phyloP scores from a whole-genome alignment of 37 sponge, comb jelly and placozoan genomes.

The Lycopodina hypogea region DNA sequence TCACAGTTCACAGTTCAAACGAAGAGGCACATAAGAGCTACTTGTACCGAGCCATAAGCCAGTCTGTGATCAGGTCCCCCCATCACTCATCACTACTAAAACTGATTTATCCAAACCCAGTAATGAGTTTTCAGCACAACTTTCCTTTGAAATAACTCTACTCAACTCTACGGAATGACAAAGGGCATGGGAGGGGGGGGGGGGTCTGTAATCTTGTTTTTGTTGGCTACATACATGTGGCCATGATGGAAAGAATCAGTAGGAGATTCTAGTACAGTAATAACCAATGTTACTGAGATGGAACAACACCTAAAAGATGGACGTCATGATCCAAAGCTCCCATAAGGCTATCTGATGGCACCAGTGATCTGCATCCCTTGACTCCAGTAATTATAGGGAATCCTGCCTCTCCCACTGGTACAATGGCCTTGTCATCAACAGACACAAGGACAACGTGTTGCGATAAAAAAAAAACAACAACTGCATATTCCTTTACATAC shows the following conservation, averaged over 20 bases:
- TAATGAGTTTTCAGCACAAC: neutral
- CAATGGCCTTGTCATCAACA: neutral
- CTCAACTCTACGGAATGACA: slow-evolving; percentile 22
- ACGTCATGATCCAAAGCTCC: slow-evolving; percentile 44
- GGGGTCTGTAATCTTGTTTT: slow-evolving; percentile 23
- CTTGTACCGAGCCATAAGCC: slow-evolving; percentile 34
- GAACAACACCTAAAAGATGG: slow-evolving; percentile 18
- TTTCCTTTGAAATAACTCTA: neutral
- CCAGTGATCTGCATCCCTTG: neutral
- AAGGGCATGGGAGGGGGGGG: slow-evolving; percentile 8
- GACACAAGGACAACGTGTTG: neutral
- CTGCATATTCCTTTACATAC: too few species aligned
- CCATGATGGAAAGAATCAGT: slow-evolving; percentile 28
- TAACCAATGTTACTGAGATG: slow-evolving; percentile 28
- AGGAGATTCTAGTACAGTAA: slow-evolving; percentile 9
- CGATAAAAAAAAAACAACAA: neutral
- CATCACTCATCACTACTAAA: slow-evolving; percentile 32
- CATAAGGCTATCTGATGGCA: neutral
- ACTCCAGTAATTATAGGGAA: neutral
- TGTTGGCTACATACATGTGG: slow-evolving; percentile 18
- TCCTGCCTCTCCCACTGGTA: neutral
- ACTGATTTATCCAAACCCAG: neutral
- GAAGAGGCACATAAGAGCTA: slow-evolving; percentile 18
- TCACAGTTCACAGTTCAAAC: slow-evolving; percentile 15
- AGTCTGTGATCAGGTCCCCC: slow-evolving; percentile 43